Evolutionary conservation across 2,888 invertebrate species (phyloP).

Genomic region (Lobophora halterata): DNA sequence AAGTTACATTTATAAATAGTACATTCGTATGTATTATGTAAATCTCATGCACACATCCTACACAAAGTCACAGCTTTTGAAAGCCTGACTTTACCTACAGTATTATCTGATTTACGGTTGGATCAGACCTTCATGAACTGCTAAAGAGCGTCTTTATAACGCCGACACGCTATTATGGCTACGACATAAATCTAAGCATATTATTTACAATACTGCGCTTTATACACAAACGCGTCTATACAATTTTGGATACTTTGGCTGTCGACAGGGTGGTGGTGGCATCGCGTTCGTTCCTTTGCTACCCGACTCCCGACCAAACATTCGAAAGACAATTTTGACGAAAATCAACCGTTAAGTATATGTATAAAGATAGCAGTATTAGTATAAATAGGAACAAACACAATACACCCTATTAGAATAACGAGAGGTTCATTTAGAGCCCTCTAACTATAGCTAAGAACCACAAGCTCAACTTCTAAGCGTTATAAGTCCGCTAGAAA

Average conservation of each 20-base stretch:
- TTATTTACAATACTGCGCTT: slow-evolving; percentile 30
- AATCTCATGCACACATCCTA: too few species aligned
- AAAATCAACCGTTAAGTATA: too few species aligned
- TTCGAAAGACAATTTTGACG: too few species aligned
- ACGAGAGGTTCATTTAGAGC: slow-evolving; percentile 17
- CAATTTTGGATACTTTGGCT: slow-evolving; percentile 79
- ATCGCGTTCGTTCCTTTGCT: slow-evolving; percentile 34
- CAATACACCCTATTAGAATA: slow-evolving; percentile 32
- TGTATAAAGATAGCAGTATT: too few species aligned
- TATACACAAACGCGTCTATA: slow-evolving; percentile 39
- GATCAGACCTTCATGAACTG: too few species aligned
- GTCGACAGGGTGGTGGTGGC: slow-evolving; percentile 65
- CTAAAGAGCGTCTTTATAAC: slow-evolving; percentile 1
- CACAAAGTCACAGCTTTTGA: too few species aligned
- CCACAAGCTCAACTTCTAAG: slow-evolving; percentile 40
- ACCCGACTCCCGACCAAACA: not conserved
- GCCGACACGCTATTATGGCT: slow-evolving; percentile 23
- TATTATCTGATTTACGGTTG: too few species aligned
- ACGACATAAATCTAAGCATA: slow-evolving; percentile 23
- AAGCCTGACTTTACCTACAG: too few species aligned
- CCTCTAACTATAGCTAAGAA: slow-evolving; percentile 28
- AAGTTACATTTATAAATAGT: too few species aligned
- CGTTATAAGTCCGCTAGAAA: slow-evolving; percentile 24
- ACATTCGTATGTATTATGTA: too few species aligned
- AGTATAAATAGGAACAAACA: slow-evolving; percentile 27